A percentile compares a stretch with the other conserved stretches of the same genome.
phyloP scores from a whole-genome alignment of 2,888 invertebrate genomes.

The Dryomyza anilis region DNA sequence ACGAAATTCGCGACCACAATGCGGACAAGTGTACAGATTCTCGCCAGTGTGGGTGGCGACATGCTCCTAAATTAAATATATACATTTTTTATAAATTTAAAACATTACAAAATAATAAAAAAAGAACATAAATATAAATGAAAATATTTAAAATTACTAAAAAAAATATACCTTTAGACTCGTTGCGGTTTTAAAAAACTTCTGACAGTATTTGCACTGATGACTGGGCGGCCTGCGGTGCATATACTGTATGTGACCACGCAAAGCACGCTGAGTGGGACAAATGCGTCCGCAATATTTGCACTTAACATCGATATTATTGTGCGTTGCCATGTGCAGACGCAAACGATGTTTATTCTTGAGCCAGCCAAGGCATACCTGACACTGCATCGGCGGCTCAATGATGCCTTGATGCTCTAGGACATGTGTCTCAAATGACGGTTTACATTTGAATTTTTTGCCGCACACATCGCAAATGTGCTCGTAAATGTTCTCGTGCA shows the following conservation, averaged over 20 bases:
- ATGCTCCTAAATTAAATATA: too few relatives aligned
- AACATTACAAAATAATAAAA: too few relatives aligned
- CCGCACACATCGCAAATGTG: slow-evolving; percentile 54
- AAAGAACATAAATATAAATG: too few relatives aligned
- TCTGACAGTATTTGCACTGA: slow-evolving; percentile 50
- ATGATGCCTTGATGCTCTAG: slow-evolving; percentile 51
- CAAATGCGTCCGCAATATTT: slow-evolving; percentile 38
- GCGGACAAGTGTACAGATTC: slow-evolving; percentile 53
- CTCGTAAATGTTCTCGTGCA: slow-evolving; percentile 48
- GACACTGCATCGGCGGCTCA: slow-evolving; percentile 49
- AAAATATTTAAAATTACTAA: too few relatives aligned
- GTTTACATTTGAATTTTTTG: slow-evolving; percentile 52
- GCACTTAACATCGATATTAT: slow-evolving; percentile 33
- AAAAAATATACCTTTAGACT: slow-evolving; percentile 44
- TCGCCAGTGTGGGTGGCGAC: slow-evolving; percentile 54
- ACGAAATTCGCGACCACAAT: slow-evolving; percentile 52
- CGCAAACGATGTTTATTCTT: slow-evolving; percentile 50
- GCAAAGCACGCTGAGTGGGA: slow-evolving; percentile 45
- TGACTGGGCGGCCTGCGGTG: slow-evolving; percentile 48
- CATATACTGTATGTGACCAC: slow-evolving; percentile 49
- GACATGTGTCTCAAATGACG: slow-evolving; percentile 49
- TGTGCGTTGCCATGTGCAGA: slow-evolving; percentile 36
- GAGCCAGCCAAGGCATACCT: slow-evolving; percentile 48
- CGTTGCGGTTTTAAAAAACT: slow-evolving; percentile 50
- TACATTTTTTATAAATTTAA: too few relatives aligned